phyloP scores from a whole-genome alignment of 2,888 invertebrate genomes.

The Gryllus longicercus region DNA sequence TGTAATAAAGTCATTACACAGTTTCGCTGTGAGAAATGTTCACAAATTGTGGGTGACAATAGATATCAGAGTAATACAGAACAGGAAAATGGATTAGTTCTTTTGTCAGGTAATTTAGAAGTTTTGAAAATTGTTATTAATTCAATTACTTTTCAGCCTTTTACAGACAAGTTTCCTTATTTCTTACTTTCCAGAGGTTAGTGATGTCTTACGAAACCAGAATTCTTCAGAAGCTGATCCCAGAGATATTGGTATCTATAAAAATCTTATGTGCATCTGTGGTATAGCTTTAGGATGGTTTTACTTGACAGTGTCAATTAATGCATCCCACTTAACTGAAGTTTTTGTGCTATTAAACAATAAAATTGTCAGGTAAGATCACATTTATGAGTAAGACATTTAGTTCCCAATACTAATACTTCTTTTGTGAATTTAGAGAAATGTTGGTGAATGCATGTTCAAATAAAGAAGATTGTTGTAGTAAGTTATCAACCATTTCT shows the following conservation, averaged over 20 bases:
- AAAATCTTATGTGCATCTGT: constrained; percentile 8
- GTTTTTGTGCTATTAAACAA: neutral
- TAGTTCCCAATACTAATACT: no score
- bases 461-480: constrained; percentile 4
- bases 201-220: neutral
- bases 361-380: neutral
- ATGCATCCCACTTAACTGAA: neutral
- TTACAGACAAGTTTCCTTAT: no score
- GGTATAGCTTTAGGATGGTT: neutral
- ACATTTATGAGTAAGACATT: neutral
- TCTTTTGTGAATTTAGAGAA: neutral
- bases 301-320: neutral
- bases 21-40: constrained; percentile 3
- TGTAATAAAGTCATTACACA: neutral
- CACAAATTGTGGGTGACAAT: neutral
- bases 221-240: neutral
- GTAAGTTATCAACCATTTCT: neutral
- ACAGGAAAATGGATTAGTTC: neutral
- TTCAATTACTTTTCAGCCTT: no score
- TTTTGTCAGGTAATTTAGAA: neutral
- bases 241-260: neutral
- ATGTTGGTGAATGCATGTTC: neutral
- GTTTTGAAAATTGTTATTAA: neutral
- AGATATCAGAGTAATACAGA: neutral
- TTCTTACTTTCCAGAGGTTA: neutral